These are phyloP conservation scores for Geotrypetes seraphini DNA, from an alignment of 2,797 vertebrate species.

Conservation along the genomic window DNA sequence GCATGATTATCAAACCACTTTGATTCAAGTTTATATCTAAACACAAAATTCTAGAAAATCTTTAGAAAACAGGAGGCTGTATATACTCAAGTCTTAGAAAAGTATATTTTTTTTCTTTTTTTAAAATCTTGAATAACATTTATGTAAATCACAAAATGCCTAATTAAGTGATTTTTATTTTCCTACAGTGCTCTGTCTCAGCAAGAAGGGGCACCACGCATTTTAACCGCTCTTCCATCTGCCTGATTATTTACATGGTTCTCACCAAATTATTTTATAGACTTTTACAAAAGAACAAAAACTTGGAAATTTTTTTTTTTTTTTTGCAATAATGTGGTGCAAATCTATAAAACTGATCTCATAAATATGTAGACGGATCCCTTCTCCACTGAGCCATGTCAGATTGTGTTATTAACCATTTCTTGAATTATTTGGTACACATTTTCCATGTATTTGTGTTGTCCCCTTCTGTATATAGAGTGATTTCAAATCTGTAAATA, in stretches of 20 bases:
- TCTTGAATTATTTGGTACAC: conserved; percentile 71
- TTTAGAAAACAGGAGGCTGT: background rate
- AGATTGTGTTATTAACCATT: conserved; percentile 58
- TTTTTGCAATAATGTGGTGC: conserved; percentile 70
- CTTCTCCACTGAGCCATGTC: conserved; percentile 68
- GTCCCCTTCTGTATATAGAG: conserved; percentile 95
- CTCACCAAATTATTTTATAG: conserved; percentile 34
- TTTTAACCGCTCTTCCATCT: conserved; percentile 87
- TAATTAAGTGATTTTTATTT: conserved; percentile 20
- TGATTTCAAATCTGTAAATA: conserved; percentile 97
- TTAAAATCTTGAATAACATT: no score
- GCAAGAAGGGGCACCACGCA: conserved; percentile 84
- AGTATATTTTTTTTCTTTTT: no score
- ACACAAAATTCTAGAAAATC: background rate
- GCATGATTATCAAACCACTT: no score
- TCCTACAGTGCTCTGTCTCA: conserved; percentile 80
- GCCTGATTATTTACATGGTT: conserved; percentile 79
- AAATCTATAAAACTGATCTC: conserved; percentile 68
- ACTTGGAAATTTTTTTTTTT: conserved; percentile 56
- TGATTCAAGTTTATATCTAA: background rate
- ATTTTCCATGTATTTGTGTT: conserved; percentile 70
- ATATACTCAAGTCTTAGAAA: background rate
- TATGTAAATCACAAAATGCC: no score
- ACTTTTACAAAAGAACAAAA: conserved; percentile 36
- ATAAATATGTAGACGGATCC: conserved; percentile 71